A percentile compares a stretch with the other conserved stretches of the same genome.
These are phyloP conservation scores for Dilophus febrilis DNA, from an alignment of 2,888 invertebrate genomes.

Conservation along the genomic window DNA sequence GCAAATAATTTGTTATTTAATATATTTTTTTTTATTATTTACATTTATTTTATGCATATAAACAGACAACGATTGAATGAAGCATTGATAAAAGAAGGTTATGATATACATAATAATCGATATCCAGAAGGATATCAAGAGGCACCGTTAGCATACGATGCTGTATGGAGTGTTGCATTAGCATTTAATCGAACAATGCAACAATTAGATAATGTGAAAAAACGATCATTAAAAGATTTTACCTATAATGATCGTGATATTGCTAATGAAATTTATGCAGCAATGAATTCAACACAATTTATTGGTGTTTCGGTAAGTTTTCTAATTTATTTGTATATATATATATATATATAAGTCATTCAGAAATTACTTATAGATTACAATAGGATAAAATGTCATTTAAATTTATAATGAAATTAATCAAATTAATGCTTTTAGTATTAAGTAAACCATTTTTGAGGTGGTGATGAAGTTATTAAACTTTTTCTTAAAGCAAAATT, in stretches of 20 bases:
- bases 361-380: no score
- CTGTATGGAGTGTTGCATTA: constrained; percentile 96
- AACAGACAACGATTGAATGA: constrained; percentile 62
- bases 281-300: constrained; percentile 97
- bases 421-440: no score
- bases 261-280: constrained; percentile 88
- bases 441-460: no score
- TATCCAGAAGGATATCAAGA: constrained; percentile 93
- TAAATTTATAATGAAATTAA: no score
- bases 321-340: no score
- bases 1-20: no score
- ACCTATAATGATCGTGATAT: constrained; percentile 90
- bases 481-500: no score
- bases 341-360: no score
- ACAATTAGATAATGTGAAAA: constrained; percentile 41
- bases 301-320: constrained; percentile 87
- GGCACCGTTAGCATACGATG: constrained; percentile 97
- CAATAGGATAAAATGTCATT: no score
- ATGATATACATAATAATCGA: constrained; percentile 70
- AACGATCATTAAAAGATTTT: constrained; percentile 82
- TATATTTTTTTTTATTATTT: no score
- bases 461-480: no score
- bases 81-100: constrained; percentile 60
- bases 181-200: constrained; percentile 96
- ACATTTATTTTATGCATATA: no score